phyloP scores from a whole-genome alignment of 2,113 vertebrate species.

The Poeciliopsis occidentalis region DNA sequence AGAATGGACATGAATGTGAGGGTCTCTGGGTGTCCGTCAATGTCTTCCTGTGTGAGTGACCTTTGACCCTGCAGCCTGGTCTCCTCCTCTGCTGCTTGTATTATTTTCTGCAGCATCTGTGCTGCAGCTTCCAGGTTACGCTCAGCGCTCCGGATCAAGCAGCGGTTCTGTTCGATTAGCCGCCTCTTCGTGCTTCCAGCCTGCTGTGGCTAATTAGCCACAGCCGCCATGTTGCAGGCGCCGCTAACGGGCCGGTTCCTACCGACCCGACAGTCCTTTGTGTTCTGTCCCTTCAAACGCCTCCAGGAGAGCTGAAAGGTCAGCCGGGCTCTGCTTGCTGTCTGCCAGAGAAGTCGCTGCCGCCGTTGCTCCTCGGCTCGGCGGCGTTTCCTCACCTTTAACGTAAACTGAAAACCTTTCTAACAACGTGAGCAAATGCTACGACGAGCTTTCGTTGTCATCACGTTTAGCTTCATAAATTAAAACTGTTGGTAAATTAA shows the following conservation, averaged over 20 bases:
- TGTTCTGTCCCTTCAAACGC: conserved; percentile 50
- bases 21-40: too few species aligned
- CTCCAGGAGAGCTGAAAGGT: conserved; percentile 54
- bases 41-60: too few species aligned
- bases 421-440: too few species aligned
- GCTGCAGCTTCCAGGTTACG: conserved; percentile 5
- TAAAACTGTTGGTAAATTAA: too few species aligned
- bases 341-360: conserved; percentile 4
- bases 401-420: too few species aligned
- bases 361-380: conserved; percentile 9
- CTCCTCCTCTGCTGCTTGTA: background rate
- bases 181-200: background rate
- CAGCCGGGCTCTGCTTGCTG: conserved; percentile 16
- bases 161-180: background rate
- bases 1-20: conserved; percentile 39
- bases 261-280: conserved; percentile 40
- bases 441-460: too few species aligned
- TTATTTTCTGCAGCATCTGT: conserved; percentile 3
- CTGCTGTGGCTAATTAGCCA: background rate
- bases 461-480: too few species aligned
- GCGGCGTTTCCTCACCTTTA: conserved; percentile 47
- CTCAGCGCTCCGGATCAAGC: background rate
- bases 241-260: background rate
- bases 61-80: too few species aligned
- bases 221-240: background rate